Evolutionary conservation across 1,140 invertebrate species (phyloP).

Genomic region (Drosophila sproati): DNA sequence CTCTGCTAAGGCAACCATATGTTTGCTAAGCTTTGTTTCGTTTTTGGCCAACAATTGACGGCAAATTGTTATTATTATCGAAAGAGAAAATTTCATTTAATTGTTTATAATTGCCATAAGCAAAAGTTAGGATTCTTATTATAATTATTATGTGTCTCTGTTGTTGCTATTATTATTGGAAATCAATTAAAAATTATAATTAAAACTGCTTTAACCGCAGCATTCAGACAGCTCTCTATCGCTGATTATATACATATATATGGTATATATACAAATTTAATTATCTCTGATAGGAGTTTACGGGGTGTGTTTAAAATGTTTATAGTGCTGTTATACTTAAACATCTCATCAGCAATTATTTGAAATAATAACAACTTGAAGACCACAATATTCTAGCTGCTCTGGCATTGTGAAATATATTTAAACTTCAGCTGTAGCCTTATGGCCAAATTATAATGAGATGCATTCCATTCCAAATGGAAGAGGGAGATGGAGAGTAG

Average conservation of each 20-base stretch:
- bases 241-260: slow-evolving; percentile 40
- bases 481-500: not conserved
- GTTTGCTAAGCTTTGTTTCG: too few relatives aligned
- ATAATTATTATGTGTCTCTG: not conserved
- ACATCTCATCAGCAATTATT: slow-evolving; percentile 28
- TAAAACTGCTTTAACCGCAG: slow-evolving; percentile 7
- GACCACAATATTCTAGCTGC: not conserved
- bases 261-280: too few relatives aligned
- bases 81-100: slow-evolving; percentile 38
- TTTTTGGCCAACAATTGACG: not conserved
- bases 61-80: slow-evolving; percentile 36
- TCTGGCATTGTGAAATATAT: slow-evolving; percentile 17
- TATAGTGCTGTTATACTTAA: slow-evolving; percentile 11
- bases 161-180: slow-evolving; percentile 25
- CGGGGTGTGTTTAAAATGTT: too few relatives aligned
- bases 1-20: too few relatives aligned
- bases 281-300: too few relatives aligned
- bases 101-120: slow-evolving; percentile 44
- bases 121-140: slow-evolving; percentile 26
- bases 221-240: too few relatives aligned
- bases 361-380: slow-evolving; percentile 20
- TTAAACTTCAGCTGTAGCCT: slow-evolving; percentile 2
- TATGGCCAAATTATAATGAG: slow-evolving; percentile 39
- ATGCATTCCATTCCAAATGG: not conserved
- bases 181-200: slow-evolving; percentile 74